These are phyloP conservation scores for Elanus axillaris DNA, from an alignment of 2,113 vertebrate genomes.

Conservation along the genomic window DNA sequence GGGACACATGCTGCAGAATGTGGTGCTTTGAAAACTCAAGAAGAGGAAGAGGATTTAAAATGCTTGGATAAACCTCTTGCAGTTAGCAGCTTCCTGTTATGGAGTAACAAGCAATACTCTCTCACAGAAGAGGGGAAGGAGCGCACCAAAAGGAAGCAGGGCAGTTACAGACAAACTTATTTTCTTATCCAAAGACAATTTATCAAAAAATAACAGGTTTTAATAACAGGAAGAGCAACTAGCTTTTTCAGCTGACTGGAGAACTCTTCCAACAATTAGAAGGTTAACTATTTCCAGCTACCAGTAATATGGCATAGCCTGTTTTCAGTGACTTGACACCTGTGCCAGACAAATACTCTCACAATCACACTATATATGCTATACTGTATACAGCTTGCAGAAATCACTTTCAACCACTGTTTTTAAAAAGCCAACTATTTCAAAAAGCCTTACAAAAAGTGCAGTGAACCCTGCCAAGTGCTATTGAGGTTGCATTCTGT, in stretches of 20 bases:
- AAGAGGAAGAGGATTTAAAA: not conserved
- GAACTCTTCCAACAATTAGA: not conserved
- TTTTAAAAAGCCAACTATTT: not conserved
- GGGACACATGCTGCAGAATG: not conserved
- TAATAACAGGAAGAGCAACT: not conserved
- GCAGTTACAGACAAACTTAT: not conserved
- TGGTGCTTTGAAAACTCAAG: not conserved
- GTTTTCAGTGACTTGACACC: not conserved
- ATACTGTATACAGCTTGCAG: slow-evolving; percentile 23
- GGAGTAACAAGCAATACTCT: not conserved
- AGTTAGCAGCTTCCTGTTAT: not conserved
- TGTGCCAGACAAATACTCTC: slow-evolving; percentile 8
- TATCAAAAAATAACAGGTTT: not conserved
- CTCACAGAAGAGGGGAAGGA: not conserved
- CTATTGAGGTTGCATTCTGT: not conserved
- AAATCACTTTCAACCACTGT: slow-evolving; percentile 19
- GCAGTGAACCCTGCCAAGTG: not conserved
- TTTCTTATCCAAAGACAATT: not conserved
- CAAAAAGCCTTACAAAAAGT: slow-evolving; percentile 15
- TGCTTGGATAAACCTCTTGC: not conserved
- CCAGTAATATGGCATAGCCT: not conserved
- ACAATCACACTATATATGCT: not conserved
- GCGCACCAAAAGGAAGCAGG: not conserved
- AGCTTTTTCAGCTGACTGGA: not conserved
- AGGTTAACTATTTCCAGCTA: not conserved